These are phyloP conservation scores for Pharmacophagus antenor DNA, from an alignment of 2,888 invertebrate species.

Conservation along the genomic window DNA sequence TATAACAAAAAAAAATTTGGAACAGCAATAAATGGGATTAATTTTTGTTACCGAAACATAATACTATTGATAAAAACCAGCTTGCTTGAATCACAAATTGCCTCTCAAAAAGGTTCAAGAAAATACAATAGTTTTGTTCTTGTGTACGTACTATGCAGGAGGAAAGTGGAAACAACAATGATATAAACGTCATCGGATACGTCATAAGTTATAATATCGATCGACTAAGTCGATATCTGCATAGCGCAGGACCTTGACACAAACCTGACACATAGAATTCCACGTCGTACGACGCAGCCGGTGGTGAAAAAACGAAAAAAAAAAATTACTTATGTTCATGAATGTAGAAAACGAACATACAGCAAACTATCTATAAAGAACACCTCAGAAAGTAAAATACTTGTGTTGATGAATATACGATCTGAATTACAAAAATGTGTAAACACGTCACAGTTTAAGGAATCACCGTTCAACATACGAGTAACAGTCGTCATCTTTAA, in stretches of 20 bases:
- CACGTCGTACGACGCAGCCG: constrained; percentile 4
- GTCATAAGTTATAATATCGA: constrained; percentile 42
- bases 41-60: background rate
- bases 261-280: constrained; percentile 25
- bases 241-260: constrained; percentile 67
- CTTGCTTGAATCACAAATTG: too few relatives aligned
- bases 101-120: too few relatives aligned
- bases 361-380: background rate
- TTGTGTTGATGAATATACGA: background rate
- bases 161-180: constrained; percentile 4
- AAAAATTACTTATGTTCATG: too few relatives aligned
- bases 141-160: too few relatives aligned
- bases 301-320: constrained; percentile 7
- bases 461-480: too few relatives aligned
- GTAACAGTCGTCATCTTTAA: too few relatives aligned
- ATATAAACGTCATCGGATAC: constrained; percentile 24
- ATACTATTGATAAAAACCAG: background rate
- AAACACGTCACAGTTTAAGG: too few relatives aligned
- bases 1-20: background rate
- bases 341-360: background rate
- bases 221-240: constrained; percentile 61
- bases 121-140: too few relatives aligned
- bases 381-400: background rate
- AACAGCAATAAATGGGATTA: background rate
- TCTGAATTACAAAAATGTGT: too few relatives aligned